Base-by-base conservation (phyloP, 1,140 invertebrate genomes). In the Ooceraea biroi region DNA sequence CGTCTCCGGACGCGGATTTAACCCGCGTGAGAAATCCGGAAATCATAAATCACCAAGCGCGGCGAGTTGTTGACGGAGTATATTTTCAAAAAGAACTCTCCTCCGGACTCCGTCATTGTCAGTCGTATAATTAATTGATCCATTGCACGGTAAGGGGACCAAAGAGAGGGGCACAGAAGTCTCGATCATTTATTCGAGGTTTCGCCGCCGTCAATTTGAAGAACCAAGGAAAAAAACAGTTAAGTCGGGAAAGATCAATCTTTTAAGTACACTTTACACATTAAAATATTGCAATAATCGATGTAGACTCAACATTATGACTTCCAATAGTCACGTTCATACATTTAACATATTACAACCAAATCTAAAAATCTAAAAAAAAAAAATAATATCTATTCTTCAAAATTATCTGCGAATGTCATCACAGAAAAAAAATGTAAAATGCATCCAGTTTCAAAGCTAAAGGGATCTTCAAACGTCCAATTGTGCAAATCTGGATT, bases 91-190 rank as follows among this genome's bases (percentile, higher is more conserved):
- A 71, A 80, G 76, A 80, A 58, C 60, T 71, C 52, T 55, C 41
- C 65, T 27, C 44, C 52, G 11, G 65, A 30, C 76, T 80, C n/a
- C 50, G 36, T 80, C 76, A 80, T 80, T 80, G 76, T 80, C 76
- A 80, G 76, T 74, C 46, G 19, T 82, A 82, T 82, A 82, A 82
- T 82, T 82, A 82, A 82, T 82, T 82, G 78, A 82, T 82, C 58
- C 44, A 82, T 82, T 69, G 71, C 44, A 44, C 69, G 22, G n/a
- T 74, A 82, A 82, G 58, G 44, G 63, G 65, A 69, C 14, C 14
- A 22, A 68, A 50, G 22, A 69, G 19, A 57, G 55, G 25, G 50
- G 17, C 50, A 17, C 12, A 50, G 44, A 41, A 58, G 30, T 80
- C 50, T 71, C 76, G 41, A 80, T 80, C 76, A 80, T 80, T 80